These are phyloP conservation scores for Pandemis heparana DNA, from an alignment of 2,888 invertebrate species.

Conservation along the genomic window DNA sequence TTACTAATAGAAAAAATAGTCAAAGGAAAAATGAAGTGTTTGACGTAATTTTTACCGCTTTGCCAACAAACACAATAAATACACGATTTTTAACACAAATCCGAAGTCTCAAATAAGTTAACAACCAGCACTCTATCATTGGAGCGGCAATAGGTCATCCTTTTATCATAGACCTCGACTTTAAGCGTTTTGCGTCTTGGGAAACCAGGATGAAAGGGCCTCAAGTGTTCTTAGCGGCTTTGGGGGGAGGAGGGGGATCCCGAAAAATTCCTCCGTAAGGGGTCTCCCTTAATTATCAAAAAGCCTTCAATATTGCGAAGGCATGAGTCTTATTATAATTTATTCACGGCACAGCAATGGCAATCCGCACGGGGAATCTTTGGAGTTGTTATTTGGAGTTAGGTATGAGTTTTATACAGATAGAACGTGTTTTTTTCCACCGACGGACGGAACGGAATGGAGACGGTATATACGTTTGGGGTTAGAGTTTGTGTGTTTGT, in stretches of 20 bases:
- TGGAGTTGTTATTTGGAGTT: constrained; percentile 37
- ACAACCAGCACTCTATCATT: constrained; percentile 41
- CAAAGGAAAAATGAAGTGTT: no score
- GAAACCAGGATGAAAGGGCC: constrained; percentile 73
- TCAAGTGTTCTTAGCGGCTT: constrained; percentile 66
- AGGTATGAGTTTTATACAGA: neutral
- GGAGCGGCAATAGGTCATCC: constrained; percentile 55
- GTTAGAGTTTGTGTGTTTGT: no score
- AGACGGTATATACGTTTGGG: no score
- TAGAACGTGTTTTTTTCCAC: neutral
- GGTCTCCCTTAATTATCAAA: constrained; percentile 80
- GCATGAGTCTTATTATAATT: constrained; percentile 81
- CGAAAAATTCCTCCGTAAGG: constrained; percentile 68
- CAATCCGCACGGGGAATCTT: constrained; percentile 44
- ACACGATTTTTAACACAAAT: neutral
- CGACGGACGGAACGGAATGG: no score
- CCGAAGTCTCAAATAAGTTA: neutral
- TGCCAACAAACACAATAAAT: neutral
- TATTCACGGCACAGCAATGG: constrained; percentile 75
- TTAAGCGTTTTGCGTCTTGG: constrained; percentile 57
- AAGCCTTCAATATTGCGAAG: constrained; percentile 81
- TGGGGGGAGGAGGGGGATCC: constrained; percentile 58
- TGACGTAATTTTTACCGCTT: neutral
- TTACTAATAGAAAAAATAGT: no score
- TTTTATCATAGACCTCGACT: constrained; percentile 49